Base-by-base conservation (phyloP, 2,888 invertebrate species). In the Sinelater perroti region DNA sequence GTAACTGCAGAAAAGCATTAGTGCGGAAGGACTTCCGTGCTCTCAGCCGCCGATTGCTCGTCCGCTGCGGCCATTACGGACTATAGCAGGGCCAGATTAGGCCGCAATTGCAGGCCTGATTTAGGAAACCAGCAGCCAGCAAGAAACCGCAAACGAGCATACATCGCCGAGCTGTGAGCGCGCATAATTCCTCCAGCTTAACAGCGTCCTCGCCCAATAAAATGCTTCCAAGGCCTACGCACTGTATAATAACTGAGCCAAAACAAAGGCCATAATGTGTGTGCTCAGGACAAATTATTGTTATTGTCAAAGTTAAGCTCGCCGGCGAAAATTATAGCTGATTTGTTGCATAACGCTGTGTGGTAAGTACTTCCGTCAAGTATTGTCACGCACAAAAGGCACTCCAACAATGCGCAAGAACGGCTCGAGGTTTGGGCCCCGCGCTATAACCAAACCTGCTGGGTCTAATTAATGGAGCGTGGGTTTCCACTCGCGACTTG, bases 181-280 rank as follows among this genome's bases (percentile, higher is more conserved):
- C 52, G 64, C 64, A 65, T 67, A 68, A 68, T 67, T 65, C 65
- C 61, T 56, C 57, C 60, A 61, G 64, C 66, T 68, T 67, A 67
- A 65, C 60, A 58, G 56, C 50, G 56, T 45, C 60, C 57, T 60
- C 63, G 65, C 56, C 64, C 66, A 64, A 67, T 66, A 67, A 66
- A 67, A 64, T 63, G 62, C 63, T 60, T 51, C 60, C 30, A 58
- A 60, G 65, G 61, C 64, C 61, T 33, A 62, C 62, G 52, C 62
- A 56, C 42, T 57, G 62, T 62, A 60, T 62, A 56, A 66, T 67
- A 62, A 64, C 63, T 49, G 60, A 65, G 62, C 62, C 57, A 55
- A 65, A 67, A 67, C 66, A 66, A 65, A 63, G 65, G 62, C 62
- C 62, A 57, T 66, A 66, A 65, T 64, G 63, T 62, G 56, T 59